Conservation (phyloP, 1,140 invertebrate genomes). For the Globodera ellingtonae region DNA sequence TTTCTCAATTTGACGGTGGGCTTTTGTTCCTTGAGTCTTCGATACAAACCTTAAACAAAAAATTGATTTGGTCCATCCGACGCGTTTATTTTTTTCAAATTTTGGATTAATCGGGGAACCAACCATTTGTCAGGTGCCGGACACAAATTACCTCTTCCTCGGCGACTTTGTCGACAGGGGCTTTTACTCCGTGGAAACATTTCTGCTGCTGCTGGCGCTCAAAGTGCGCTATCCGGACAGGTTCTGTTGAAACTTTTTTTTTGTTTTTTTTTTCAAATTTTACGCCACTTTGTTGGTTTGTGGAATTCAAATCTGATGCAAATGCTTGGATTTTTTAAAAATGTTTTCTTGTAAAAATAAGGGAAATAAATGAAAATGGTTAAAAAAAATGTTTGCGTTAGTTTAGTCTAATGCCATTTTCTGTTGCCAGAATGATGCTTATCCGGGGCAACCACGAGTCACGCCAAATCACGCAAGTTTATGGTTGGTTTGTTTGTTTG, state of each 20-base stretch:
- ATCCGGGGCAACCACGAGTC: conserved; percentile 95
- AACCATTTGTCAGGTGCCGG: conserved; percentile 74
- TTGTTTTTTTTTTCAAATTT: background rate
- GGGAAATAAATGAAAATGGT: no score
- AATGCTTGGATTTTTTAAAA: no score
- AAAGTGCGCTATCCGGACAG: conserved; percentile 97
- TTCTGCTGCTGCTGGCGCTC: conserved; percentile 89
- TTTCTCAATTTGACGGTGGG: background rate
- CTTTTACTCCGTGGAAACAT: conserved; percentile 94
- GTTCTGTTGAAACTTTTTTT: conserved; percentile 71
- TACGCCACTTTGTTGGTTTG: background rate
- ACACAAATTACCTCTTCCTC: conserved; percentile 99
- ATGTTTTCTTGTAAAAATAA: no score
- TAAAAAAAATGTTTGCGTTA: no score
- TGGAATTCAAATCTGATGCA: no score
- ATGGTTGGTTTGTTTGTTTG: conserved; percentile 20
- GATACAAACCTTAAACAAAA: conserved; percentile 71
- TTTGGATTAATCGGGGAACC: no score
- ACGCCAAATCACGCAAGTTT: conserved; percentile 90
- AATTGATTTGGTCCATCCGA: conserved; percentile 68
- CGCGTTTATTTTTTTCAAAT: no score
- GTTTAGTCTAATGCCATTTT: background rate
- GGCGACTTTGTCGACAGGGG: conserved; percentile 95
- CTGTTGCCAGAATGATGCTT: conserved; percentile 80
- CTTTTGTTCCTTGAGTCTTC: conserved; percentile 65